Conservation (phyloP, 2,797 vertebrate species). For the Myiotriccus ornatus region DNA sequence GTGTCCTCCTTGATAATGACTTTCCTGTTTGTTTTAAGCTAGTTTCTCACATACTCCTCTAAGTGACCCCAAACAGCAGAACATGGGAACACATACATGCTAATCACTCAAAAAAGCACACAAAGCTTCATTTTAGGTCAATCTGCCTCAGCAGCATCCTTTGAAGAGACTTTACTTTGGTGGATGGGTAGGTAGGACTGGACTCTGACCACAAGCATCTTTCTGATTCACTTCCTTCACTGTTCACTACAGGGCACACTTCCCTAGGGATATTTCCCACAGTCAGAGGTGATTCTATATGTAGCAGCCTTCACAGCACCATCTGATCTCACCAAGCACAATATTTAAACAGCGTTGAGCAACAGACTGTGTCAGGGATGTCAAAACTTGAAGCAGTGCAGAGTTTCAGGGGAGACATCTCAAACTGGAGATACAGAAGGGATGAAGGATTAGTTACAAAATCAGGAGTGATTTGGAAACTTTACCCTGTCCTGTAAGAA, state of each 20-base stretch:
- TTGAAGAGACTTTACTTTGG: not conserved
- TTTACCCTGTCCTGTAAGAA: constrained; percentile 5
- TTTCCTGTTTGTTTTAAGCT: not conserved
- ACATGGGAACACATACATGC: not conserved
- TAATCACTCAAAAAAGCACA: not conserved
- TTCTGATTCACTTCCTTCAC: not conserved
- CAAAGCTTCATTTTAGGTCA: not conserved
- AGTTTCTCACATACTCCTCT: not conserved
- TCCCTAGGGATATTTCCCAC: not conserved
- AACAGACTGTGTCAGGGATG: not conserved
- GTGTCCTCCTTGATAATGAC: not conserved
- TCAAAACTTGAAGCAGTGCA: not conserved
- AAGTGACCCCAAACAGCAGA: not conserved
- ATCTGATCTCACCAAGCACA: not conserved
- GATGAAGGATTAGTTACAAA: not conserved
- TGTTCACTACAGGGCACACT: not conserved
- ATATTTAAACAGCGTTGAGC: not conserved
- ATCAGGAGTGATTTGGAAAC: constrained; percentile 30
- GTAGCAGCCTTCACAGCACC: not conserved
- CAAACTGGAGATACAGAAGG: not conserved
- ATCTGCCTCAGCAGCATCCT: not conserved
- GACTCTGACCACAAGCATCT: not conserved
- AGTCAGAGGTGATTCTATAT: not conserved
- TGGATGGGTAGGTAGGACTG: not conserved
- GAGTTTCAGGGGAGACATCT: not conserved